Evolutionary conservation across 2,888 invertebrate genomes (phyloP), one percentile per base, ranked within the genome.

Genomic region (Orthonevra nobilis): DNA sequence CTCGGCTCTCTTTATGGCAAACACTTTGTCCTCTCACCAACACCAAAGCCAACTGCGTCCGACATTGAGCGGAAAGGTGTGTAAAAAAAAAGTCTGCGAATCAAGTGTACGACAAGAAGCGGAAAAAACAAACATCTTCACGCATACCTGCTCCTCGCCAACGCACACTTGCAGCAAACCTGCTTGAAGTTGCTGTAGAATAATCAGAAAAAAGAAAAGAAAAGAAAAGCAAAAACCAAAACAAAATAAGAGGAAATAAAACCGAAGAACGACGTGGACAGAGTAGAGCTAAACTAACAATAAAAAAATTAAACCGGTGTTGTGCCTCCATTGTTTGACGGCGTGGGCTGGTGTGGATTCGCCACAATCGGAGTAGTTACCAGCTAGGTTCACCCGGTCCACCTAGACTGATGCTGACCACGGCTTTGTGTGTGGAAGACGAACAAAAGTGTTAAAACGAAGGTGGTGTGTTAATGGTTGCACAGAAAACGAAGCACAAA

Each of bases 271-370:
- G 9, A 38, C n/a, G 23, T 5, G 42, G n/a, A 50, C 50, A 63
- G 28, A 64, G 46, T n/a, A 58, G 48, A 28, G 10, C 10, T 38
- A 48, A 60, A 64, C 44, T 26, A 79, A 69, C 54, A 66, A 72
- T 56, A 79, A 79, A 66, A 66, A 54, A 73, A 79, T 66, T 72
- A 73, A 79, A 79, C 79, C 79, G 79, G 79, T 79, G 79, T 68
- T 56, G 61, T 72, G 73, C n/a, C n/a, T 56, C 61, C 79, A 79
- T 79, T 79, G 72, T 72, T 79, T 72, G 50, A 48, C 50, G 61
- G 10, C 10, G 10, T 30, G 20, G 42, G 17, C 23, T 40, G 12
- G 15, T 20, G 14, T 19, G 72, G 34, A n/a, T 9, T 32, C 32
- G 42, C 40, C 23, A 40, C 38, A 64, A 32, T 38, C 46, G 34